phyloP scores from a whole-genome alignment of 1,140 invertebrate species.

The Sitobion miscanthi region DNA sequence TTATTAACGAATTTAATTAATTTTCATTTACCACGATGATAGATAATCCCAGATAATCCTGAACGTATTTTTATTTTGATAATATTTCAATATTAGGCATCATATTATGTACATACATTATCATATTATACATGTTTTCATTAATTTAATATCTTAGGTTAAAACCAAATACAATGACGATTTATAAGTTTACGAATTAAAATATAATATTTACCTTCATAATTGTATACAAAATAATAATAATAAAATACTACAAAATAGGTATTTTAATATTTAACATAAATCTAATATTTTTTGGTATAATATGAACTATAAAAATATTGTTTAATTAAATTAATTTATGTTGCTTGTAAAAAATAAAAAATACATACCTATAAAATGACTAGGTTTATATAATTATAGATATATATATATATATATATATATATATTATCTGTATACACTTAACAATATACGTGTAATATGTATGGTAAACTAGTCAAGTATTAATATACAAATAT shows the following conservation, averaged over 20 bases:
- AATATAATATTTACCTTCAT: no score
- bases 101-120: no score
- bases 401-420: background rate
- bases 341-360: background rate
- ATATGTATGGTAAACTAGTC: background rate
- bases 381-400: no score
- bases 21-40: background rate
- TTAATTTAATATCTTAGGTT: no score
- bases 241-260: background rate
- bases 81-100: no score
- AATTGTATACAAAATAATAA: no score
- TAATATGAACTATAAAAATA: background rate
- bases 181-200: no score
- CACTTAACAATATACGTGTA: background rate
- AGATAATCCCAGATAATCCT: background rate
- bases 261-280: background rate
- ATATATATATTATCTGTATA: background rate
- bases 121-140: no score
- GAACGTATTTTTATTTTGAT: background rate
- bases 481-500: background rate
- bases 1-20: background rate
- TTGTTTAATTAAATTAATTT: background rate
- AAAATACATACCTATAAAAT: background rate
- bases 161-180: no score
- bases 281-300: background rate